Evolutionary conservation across 2,888 invertebrate genomes (phyloP), one percentile per base, ranked within the genome.

Genomic region (Ditylenchus weischeri): DNA sequence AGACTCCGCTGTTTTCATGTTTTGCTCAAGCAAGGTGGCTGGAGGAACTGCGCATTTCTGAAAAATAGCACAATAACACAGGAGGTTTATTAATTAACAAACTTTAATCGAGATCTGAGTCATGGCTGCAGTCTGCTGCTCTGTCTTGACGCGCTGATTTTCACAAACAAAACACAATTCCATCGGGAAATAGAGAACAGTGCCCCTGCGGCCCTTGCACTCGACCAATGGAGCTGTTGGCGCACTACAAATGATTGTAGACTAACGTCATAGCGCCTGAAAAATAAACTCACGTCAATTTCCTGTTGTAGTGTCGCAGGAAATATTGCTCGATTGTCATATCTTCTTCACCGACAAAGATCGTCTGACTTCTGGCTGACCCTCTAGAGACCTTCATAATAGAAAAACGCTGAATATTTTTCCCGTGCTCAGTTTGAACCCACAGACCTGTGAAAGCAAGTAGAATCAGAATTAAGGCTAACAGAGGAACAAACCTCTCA

Each of bases 31-130:
- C 29, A 67, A 57, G 29, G 57, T 21, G 7, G 29, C 10, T 2
- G 67, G 67, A n/a, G 67, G 38, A 57, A 67, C 21, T 50, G 67
- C 67, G 36, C 67, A 67, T 21, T 67, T 67, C 67, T 67, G 18
- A 19, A 69, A 61, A 8, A 51, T 3, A 36, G 8, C 66, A 19
- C 10, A 35, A 36, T 19, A 68, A 60, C 29, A 43, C 43, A 29
- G 29, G n/a, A 29, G 29, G 5, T 29, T 29, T 5, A 29, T 29
- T 29, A 5, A 29, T 29, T 29, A 5, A 29, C 29, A 29, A 29
- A 66, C 65, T 35, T 19, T 66, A 29, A 66, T 66, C n/a, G 64
- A 57, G 29, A 21, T 18, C 57, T 65, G 50, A 36, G 58, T 50
- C 66, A 66, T 66, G 13, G 15, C 8, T 10, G 66, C n/a, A 23